Evolutionary conservation across 1,140 invertebrate genomes (phyloP), one percentile per base, ranked within the genome.

Genomic region (Calliopsis andreniformis): DNA sequence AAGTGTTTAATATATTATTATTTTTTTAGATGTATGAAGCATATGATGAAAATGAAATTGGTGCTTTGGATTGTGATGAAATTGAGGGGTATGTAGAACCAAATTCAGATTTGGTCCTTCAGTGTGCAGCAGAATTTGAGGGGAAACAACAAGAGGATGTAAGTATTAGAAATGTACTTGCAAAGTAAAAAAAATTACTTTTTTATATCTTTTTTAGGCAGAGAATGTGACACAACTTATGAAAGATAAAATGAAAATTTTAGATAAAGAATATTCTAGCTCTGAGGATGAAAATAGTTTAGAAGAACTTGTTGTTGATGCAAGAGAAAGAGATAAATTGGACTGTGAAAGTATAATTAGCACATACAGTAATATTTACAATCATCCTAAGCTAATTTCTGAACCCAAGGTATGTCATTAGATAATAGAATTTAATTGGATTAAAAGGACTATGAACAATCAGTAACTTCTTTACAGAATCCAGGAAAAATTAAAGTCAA

Each of bases 261-360:
- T 85, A 2, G 84, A 88, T 14, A 66, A 66, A 14, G 81, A 87
- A 49, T 77, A 85, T 66, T 85, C 86, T n/a, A 87, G 78, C 78
- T 86, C 84, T 6, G 93, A 94, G 23, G 93, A 94, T 58, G 93
- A 94, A 63, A 93, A 95, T 18, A 94, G 95, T 68, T 82, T 95
- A 20, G 92, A 94, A 39, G 92, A 93, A 16, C 84, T 95, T 67
- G 93, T 94, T 78, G 93, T 95, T 8, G 91, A 94, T 49, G 92
- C 94, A 20, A 82, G 86, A 47, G 93, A 94, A 79, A 93, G 93
- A 32, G 93, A 94, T 30, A 95, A 95, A 90, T 99, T 97, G 97
- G 98, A 99, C 92, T 99, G 98, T 91, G 96, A 99, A 92, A 97
- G 96, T 72, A 97, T 99, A 87, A 89, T 98, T 8, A 96, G 95